These are phyloP conservation scores for Polydrusus cervinus DNA, from an alignment of 2,888 invertebrate genomes.

Conservation along the genomic window DNA sequence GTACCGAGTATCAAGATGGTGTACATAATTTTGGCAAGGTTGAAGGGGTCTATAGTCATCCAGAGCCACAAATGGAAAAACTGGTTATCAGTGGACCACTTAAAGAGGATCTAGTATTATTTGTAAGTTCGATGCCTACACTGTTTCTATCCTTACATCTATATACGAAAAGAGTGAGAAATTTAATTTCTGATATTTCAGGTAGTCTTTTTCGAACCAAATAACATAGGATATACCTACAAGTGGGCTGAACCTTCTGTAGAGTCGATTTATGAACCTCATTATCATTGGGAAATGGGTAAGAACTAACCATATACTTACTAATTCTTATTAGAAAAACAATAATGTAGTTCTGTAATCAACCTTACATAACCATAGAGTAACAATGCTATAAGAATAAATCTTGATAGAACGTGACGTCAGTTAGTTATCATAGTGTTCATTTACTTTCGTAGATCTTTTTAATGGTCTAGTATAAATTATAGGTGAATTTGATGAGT, in stretches of 20 bases:
- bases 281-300: slow-evolving; percentile 76
- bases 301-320: not conserved
- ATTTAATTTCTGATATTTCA: not conserved
- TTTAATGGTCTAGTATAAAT: not conserved
- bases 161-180: too few relatives aligned
- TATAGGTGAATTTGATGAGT: slow-evolving; percentile 76
- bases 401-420: too few relatives aligned
- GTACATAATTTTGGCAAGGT: slow-evolving; percentile 72
- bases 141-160: too few relatives aligned
- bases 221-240: slow-evolving; percentile 76
- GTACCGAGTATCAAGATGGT: slow-evolving; percentile 68
- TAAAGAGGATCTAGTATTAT: slow-evolving; percentile 75
- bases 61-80: slow-evolving; percentile 74
- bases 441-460: not conserved
- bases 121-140: slow-evolving; percentile 71
- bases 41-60: slow-evolving; percentile 72
- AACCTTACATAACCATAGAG: too few relatives aligned
- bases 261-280: slow-evolving; percentile 73
- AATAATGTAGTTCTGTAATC: too few relatives aligned
- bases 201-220: slow-evolving; percentile 1
- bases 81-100: slow-evolving; percentile 78
- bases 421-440: not conserved
- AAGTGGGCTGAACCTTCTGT: slow-evolving; percentile 76
- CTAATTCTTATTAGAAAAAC: too few relatives aligned
- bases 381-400: too few relatives aligned